phyloP scores from a whole-genome alignment of 2,797 vertebrate genomes.

The Iguana delicatissima region DNA sequence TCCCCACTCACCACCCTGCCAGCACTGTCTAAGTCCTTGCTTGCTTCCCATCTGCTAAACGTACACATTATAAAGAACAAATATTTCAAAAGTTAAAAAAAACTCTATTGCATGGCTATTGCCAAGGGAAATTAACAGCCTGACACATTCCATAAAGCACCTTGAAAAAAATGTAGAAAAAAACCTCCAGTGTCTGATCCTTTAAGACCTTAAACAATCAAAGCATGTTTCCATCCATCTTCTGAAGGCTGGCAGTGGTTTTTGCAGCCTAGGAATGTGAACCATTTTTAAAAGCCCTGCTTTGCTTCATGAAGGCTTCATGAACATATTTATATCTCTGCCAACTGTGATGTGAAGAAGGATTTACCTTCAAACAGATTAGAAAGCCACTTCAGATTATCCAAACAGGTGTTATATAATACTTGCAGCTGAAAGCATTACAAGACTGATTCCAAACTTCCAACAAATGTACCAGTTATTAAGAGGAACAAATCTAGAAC shows the following conservation, averaged over 20 bases:
- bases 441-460: background rate
- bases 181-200: background rate
- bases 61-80: background rate
- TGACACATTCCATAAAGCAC: background rate
- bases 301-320: background rate
- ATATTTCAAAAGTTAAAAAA: background rate
- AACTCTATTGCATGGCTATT: too few relatives aligned
- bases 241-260: background rate
- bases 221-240: conserved; percentile 1
- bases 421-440: background rate
- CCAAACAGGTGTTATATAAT: background rate
- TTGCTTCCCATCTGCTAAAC: background rate
- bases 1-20: too few relatives aligned
- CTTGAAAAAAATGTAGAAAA: background rate
- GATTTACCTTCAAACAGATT: background rate
- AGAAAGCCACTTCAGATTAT: background rate
- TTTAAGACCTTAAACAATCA: background rate
- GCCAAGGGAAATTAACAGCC: background rate
- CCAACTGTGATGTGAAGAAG: background rate
- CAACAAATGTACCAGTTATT: too few relatives aligned
- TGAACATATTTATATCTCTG: background rate
- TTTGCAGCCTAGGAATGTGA: background rate
- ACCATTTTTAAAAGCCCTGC: background rate
- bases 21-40: too few relatives aligned
- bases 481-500: too few relatives aligned